These are phyloP conservation scores for Chromoteleia sp. DNA, from an alignment of 2,888 invertebrate genomes.

Conservation along the genomic window DNA sequence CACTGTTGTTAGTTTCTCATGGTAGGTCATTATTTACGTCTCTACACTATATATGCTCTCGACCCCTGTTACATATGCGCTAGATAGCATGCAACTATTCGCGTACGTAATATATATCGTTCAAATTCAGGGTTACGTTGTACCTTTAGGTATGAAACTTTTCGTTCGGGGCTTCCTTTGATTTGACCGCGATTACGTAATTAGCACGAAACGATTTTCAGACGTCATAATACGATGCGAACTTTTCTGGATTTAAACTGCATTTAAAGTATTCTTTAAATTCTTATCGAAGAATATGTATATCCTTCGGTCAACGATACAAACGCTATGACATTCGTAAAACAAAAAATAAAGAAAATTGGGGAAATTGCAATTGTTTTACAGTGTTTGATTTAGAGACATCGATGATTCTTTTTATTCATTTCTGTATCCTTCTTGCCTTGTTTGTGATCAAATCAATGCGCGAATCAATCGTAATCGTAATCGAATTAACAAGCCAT, in stretches of 20 bases:
- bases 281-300: too few species aligned
- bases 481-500: neutral
- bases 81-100: conserved; percentile 65
- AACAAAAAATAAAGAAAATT: too few species aligned
- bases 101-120: conserved; percentile 37
- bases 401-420: too few species aligned
- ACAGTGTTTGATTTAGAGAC: too few species aligned
- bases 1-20: conserved; percentile 59
- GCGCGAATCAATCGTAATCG: too few species aligned
- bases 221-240: neutral
- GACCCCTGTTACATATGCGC: conserved; percentile 53
- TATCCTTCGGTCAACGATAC: too few species aligned
- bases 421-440: too few species aligned
- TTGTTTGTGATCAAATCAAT: too few species aligned
- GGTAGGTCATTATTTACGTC: conserved; percentile 70
- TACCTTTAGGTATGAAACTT: conserved; percentile 46
- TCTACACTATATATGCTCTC: conserved; percentile 51
- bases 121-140: conserved; percentile 55
- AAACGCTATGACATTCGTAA: too few species aligned
- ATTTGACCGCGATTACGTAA: conserved; percentile 31
- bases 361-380: too few species aligned
- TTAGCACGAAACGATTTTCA: conserved; percentile 12
- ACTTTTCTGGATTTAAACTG: neutral
- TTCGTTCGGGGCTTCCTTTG: conserved; percentile 48
- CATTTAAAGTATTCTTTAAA: too few species aligned